Percentiles rank a stretch among this genome's conserved stretches.
phyloP scores from a whole-genome alignment of 1,140 invertebrate species.

The Nebria ingens region DNA sequence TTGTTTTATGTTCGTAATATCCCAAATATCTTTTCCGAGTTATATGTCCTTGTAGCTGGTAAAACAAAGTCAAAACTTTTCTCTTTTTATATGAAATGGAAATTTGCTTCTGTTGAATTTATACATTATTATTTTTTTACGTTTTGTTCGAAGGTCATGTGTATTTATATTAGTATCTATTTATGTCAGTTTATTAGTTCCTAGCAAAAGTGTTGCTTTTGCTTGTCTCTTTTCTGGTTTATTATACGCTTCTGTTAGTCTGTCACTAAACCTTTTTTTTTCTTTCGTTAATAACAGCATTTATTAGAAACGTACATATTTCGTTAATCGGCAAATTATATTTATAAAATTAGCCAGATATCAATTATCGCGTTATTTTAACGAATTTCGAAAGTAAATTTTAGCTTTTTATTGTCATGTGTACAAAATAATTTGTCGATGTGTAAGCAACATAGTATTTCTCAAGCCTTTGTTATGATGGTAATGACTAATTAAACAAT shows the following conservation, averaged over 20 bases:
- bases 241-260: slow-evolving; percentile 5
- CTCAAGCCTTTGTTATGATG: slow-evolving; percentile 2
- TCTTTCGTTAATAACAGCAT: neutral
- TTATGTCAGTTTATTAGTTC: neutral
- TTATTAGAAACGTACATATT: too few relatives aligned
- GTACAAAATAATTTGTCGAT: slow-evolving; percentile 4
- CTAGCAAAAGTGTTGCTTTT: slow-evolving; percentile 5
- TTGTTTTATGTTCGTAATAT: too few relatives aligned
- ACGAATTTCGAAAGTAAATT: too few relatives aligned
- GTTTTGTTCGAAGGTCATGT: too few relatives aligned
- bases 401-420: slow-evolving; percentile 7
- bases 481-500: neutral
- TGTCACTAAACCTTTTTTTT: neutral
- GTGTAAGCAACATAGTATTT: slow-evolving; percentile 1
- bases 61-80: slow-evolving; percentile 35
- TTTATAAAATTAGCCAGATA: too few relatives aligned
- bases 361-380: too few relatives aligned
- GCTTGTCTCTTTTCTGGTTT: slow-evolving; percentile 3
- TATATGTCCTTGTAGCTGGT: slow-evolving; percentile 21
- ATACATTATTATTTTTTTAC: too few relatives aligned
- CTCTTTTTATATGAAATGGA: slow-evolving; percentile 11
- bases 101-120: neutral
- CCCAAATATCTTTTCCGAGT: too few relatives aligned
- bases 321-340: too few relatives aligned
- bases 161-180: too few relatives aligned